phyloP scores from a whole-genome alignment of 35 echinoderm and acorn worm genomes.

The Heliocidaris tuberculata region DNA sequence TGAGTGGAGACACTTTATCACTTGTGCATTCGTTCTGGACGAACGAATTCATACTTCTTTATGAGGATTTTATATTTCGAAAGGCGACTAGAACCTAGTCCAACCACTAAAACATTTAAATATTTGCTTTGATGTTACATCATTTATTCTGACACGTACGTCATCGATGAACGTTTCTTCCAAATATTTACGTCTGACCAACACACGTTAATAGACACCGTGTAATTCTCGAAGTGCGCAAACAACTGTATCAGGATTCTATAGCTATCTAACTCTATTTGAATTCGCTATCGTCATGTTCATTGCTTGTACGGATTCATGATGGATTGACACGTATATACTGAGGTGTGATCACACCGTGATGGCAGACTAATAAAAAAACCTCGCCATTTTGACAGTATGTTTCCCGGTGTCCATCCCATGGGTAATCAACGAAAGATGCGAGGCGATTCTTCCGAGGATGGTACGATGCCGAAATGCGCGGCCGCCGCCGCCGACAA shows the following conservation, averaged over 20 bases:
- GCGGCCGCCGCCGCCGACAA: background rate
- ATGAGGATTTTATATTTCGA: background rate
- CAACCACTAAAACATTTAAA: background rate
- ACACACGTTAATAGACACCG: background rate
- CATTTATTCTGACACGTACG: background rate
- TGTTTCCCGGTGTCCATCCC: constrained; percentile 31
- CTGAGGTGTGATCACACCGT: constrained; percentile 5
- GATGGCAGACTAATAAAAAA: background rate
- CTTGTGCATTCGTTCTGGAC: background rate
- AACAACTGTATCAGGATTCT: background rate
- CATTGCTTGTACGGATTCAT: background rate
- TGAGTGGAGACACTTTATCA: background rate
- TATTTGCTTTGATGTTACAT: background rate
- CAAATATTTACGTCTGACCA: background rate
- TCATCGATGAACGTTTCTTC: background rate
- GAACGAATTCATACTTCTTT: background rate
- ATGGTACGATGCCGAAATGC: background rate
- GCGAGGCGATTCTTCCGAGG: constrained; percentile 26
- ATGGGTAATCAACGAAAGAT: constrained; percentile 28
- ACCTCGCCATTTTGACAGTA: constrained; percentile 28
- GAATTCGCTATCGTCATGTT: background rate
- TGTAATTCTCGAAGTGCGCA: background rate
- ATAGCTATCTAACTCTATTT: background rate
- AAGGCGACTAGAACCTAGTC: background rate
- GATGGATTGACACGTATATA: background rate